Evolutionary conservation across 2,797 vertebrate species (phyloP).

Genomic region (Hoplostethus mediterraneus): DNA sequence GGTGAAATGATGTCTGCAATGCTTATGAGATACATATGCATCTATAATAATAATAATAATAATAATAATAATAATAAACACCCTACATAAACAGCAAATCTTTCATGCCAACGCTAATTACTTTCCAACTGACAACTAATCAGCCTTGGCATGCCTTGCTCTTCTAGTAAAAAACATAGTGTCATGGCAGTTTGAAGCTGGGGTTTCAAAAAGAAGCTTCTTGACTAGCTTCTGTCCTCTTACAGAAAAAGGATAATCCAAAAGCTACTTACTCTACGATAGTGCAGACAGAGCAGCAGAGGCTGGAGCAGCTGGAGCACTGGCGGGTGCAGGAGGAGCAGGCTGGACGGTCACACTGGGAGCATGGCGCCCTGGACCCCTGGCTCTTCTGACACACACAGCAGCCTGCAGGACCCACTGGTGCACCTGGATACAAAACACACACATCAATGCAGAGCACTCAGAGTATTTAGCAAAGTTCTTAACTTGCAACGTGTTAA

Average conservation of each 20-base stretch:
- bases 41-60: no score
- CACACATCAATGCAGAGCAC: neutral
- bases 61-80: no score
- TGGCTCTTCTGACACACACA: constrained; percentile 81
- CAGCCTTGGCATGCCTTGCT: no score
- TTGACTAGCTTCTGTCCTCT: no score
- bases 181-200: neutral
- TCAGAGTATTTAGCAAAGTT: neutral
- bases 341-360: constrained; percentile 79
- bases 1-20: no score
- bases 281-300: constrained; percentile 85
- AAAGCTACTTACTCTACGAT: constrained; percentile 79
- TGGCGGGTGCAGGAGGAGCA: constrained; percentile 80
- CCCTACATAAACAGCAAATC: no score
- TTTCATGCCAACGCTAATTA: no score
- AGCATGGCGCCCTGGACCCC: constrained; percentile 67
- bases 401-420: constrained; percentile 65
- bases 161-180: neutral
- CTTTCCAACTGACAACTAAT: no score
- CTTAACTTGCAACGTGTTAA: neutral
- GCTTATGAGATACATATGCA: no score
- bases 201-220: neutral
- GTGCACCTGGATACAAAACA: constrained; percentile 58
- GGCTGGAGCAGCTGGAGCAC: constrained; percentile 79
- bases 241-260: neutral